Percentiles rank a stretch among this genome's conserved stretches.
Evolutionary conservation across 2,113 vertebrate genomes (phyloP).

Genomic region (Pholis gunnellus): DNA sequence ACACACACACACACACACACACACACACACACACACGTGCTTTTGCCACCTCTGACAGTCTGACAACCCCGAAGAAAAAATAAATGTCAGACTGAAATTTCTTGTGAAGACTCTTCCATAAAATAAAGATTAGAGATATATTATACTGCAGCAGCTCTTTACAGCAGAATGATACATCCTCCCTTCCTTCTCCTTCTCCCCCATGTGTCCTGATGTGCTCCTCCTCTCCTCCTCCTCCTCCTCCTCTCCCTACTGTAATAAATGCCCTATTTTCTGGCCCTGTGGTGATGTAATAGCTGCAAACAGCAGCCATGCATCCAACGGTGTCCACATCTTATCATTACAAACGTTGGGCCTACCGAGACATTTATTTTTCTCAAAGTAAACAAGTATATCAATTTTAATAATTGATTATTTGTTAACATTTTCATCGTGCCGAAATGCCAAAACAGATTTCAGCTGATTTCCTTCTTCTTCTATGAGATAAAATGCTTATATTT

Average conservation of each 20-base stretch:
- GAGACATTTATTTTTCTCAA: background rate
- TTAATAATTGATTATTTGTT: background rate
- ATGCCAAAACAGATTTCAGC: background rate
- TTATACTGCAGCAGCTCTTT: background rate
- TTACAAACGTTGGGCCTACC: background rate
- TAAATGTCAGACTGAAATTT: background rate
- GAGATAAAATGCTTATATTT: too few relatives aligned
- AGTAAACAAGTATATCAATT: background rate
- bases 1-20: background rate
- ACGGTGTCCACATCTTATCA: background rate
- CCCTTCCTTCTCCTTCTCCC: background rate
- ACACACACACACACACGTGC: constrained; percentile 15
- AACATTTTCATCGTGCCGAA: background rate
- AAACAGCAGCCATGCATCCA: background rate
- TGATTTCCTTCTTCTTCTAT: background rate
- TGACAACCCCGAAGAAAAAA: constrained; percentile 12
- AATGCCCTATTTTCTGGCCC: constrained; percentile 9
- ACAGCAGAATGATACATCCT: background rate
- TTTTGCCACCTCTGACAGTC: constrained; percentile 42
- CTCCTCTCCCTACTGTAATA: background rate
- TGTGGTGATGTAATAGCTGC: background rate
- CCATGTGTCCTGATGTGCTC: background rate
- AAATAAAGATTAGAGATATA: constrained; percentile 5
- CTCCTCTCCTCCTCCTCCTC: background rate
- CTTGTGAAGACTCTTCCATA: background rate